A percentile compares a stretch with the other conserved stretches of the same genome.
phyloP scores from a whole-genome alignment of 2,888 invertebrate species.

The Agrotis clavis region DNA sequence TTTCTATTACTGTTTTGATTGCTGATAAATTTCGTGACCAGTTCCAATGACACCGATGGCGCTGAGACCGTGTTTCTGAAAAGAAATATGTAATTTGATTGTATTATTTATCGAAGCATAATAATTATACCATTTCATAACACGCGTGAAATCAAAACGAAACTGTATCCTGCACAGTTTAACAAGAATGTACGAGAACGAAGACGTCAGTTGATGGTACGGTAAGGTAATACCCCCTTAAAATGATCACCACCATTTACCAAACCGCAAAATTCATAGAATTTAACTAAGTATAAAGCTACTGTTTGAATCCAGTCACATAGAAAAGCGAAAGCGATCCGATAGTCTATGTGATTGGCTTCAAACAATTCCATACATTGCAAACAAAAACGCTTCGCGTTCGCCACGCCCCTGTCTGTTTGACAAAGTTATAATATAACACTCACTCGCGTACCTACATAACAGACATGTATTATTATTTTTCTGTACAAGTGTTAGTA shows the following conservation, averaged over 20 bases:
- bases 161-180: no score
- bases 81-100: background rate
- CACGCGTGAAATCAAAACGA: no score
- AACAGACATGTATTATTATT: background rate
- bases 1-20: conserved; percentile 40
- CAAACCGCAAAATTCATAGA: background rate
- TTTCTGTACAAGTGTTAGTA: background rate
- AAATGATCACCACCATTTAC: background rate
- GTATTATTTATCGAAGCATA: no score
- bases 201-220: background rate
- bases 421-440: background rate
- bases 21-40: conserved; percentile 68
- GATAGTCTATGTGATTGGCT: no score
- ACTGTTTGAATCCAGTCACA: no score
- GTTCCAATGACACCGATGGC: conserved; percentile 66
- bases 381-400: no score
- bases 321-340: no score
- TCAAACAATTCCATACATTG: no score
- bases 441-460: background rate
- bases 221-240: background rate
- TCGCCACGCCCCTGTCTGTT: no score
- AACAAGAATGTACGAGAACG: no score
- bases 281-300: background rate
- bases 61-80: conserved; percentile 64
- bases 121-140: no score